These are phyloP conservation scores for Halichoeres trimaculatus DNA, from an alignment of 2,113 vertebrate genomes.

Conservation along the genomic window DNA sequence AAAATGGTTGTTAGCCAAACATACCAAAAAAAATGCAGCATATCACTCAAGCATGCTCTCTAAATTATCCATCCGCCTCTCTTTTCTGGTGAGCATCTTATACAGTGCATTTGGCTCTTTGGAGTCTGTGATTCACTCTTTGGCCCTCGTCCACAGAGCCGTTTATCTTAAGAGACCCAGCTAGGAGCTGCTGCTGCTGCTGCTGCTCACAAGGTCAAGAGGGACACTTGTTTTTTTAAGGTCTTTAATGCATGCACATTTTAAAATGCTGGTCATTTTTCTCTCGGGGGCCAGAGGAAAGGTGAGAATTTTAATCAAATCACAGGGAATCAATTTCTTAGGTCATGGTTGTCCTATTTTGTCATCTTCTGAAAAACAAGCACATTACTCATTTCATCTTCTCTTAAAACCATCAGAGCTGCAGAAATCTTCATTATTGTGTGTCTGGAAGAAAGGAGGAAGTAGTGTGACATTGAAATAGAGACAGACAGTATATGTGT, in stretches of 20 bases:
- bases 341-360: not conserved
- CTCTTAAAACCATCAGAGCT: not conserved
- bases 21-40: slow-evolving; percentile 47
- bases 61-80: slow-evolving; percentile 22
- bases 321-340: not conserved
- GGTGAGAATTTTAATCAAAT: not conserved
- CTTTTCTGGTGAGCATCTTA: slow-evolving; percentile 17
- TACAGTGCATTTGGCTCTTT: slow-evolving; percentile 31
- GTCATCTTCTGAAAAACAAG: not conserved
- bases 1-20: slow-evolving; percentile 25
- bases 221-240: not conserved
- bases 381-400: not conserved
- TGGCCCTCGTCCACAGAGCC: slow-evolving; percentile 13
- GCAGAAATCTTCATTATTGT: not conserved
- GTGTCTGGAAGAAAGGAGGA: not conserved
- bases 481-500: no score
- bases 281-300: not conserved
- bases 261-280: not conserved
- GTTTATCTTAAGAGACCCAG: slow-evolving; percentile 29
- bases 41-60: slow-evolving; percentile 17
- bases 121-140: slow-evolving; percentile 35
- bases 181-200: not conserved
- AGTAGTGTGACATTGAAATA: not conserved
- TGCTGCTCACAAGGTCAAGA: slow-evolving; percentile 39
- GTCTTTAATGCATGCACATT: not conserved